Conservation (phyloP, 2,888 invertebrate species). For the Clanis bilineata region DNA sequence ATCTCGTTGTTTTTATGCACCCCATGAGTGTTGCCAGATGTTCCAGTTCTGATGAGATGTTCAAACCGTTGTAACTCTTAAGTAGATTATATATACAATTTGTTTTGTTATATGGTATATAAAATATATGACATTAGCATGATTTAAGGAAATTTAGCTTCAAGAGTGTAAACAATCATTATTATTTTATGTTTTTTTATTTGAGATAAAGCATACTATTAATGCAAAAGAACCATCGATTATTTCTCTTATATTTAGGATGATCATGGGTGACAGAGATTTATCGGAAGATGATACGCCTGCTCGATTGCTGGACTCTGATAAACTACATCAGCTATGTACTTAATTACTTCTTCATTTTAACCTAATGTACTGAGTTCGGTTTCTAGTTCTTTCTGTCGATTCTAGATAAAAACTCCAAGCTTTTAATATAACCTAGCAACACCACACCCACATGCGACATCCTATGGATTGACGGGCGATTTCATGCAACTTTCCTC, state of each 20-base stretch:
- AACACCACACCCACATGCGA: not conserved
- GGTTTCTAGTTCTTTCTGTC: not conserved
- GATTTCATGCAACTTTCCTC: slow-evolving; percentile 5
- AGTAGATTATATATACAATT: not conserved
- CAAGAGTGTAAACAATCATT: no score
- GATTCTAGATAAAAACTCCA: not conserved
- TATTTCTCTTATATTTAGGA: no score
- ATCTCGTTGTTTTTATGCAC: not conserved
- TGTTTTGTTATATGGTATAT: no score
- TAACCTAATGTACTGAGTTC: not conserved
- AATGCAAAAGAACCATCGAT: no score
- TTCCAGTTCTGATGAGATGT: not conserved
- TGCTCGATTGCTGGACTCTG: no score
- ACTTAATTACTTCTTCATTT: not conserved
- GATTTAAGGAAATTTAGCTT: no score
- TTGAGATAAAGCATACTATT: no score
- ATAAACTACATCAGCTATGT: not conserved
- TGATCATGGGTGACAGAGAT: no score
- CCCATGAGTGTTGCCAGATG: not conserved
- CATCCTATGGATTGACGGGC: not conserved
- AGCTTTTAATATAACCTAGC: not conserved
- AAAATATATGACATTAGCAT: no score
- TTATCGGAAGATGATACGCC: no score
- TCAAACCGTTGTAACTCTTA: not conserved
- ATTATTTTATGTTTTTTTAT: no score